A percentile compares a stretch with the other conserved stretches of the same genome.
These are phyloP conservation scores for Nylanderia fulva DNA, from an alignment of 1,140 invertebrate genomes.

Conservation along the genomic window DNA sequence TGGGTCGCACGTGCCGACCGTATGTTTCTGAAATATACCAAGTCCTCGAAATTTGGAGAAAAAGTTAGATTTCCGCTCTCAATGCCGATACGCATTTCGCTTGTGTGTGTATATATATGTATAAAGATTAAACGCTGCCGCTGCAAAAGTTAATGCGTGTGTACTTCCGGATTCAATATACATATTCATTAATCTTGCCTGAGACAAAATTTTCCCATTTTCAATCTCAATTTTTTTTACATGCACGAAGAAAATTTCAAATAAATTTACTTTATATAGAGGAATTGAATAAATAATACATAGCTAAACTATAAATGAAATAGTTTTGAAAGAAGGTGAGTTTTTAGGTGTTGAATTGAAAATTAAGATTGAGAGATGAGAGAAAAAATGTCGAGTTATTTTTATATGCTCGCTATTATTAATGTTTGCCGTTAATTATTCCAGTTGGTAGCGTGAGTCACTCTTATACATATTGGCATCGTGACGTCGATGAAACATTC, in stretches of 20 bases:
- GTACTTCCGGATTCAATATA: constrained; percentile 19
- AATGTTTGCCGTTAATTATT: neutral
- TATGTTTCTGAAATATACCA: constrained; percentile 73
- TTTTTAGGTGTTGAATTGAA: no score
- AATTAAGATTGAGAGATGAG: neutral
- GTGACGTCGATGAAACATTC: neutral
- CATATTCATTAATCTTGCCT: neutral
- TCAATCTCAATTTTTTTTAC: no score
- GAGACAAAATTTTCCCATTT: no score
- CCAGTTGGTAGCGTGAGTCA: neutral
- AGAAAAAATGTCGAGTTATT: no score
- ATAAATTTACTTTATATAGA: no score
- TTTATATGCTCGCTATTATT: neutral
- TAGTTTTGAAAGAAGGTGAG: no score
- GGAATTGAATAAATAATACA: no score
- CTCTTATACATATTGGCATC: neutral
- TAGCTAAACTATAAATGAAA: no score
- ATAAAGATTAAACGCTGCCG: constrained; percentile 16
- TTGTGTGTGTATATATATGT: neutral
- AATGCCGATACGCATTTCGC: neutral
- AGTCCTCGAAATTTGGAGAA: constrained; percentile 47
- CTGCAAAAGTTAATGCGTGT: neutral
- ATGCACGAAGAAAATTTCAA: no score
- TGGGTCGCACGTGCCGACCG: constrained; percentile 81
- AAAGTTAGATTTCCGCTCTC: constrained; percentile 74